These are phyloP conservation scores for Baronia brevicornis DNA, from an alignment of 2,888 invertebrate genomes.

Conservation along the genomic window DNA sequence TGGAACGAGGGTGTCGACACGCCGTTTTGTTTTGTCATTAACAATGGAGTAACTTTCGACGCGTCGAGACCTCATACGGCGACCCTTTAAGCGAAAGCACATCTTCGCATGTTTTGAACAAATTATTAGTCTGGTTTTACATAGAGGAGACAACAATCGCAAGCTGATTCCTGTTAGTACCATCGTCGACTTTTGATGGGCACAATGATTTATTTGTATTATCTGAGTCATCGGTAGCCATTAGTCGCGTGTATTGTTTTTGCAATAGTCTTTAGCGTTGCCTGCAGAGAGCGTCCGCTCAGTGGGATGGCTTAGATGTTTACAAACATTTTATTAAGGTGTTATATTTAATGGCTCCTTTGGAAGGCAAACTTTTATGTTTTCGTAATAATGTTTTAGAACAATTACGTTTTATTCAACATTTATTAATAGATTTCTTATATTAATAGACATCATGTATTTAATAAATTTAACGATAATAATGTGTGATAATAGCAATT, in stretches of 20 bases:
- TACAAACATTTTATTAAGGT: slow-evolving; percentile 74
- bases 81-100: slow-evolving; percentile 52
- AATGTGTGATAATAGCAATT: no score
- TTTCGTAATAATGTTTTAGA: slow-evolving; percentile 47
- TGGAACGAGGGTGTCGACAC: slow-evolving; percentile 70
- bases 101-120: slow-evolving; percentile 61
- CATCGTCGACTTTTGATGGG: slow-evolving; percentile 34
- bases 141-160: slow-evolving; percentile 58
- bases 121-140: slow-evolving; percentile 73
- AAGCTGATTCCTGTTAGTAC: slow-evolving; percentile 64
- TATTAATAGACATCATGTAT: no score
- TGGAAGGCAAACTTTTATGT: slow-evolving; percentile 57
- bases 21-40: slow-evolving; percentile 63
- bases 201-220: slow-evolving; percentile 68
- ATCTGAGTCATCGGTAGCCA: slow-evolving; percentile 65
- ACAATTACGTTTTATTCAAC: no score
- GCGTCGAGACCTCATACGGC: slow-evolving; percentile 58
- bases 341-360: slow-evolving; percentile 68
- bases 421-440: no score
- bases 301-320: slow-evolving; percentile 69
- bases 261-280: slow-evolving; percentile 27
- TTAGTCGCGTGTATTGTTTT: slow-evolving; percentile 60
- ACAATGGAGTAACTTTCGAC: slow-evolving; percentile 54
- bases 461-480: no score
- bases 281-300: slow-evolving; percentile 40